A percentile compares a stretch with the other conserved stretches of the same genome.
Evolutionary conservation across 2,888 invertebrate genomes (phyloP).

Genomic region (Digitonthophagus gazella): DNA sequence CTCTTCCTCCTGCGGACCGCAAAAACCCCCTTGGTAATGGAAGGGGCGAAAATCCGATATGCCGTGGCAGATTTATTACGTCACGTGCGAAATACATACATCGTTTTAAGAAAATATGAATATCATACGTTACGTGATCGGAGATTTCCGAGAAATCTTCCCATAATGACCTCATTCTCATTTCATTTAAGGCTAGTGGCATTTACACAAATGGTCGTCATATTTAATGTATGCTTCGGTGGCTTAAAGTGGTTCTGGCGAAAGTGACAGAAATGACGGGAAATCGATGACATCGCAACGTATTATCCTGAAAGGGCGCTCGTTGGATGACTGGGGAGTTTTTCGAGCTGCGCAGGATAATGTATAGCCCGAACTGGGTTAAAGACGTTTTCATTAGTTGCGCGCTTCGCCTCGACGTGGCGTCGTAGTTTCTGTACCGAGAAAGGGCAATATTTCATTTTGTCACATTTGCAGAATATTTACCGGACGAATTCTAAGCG

Average conservation of each 20-base stretch:
- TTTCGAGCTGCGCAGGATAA: not conserved
- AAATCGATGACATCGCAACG: constrained; percentile 25
- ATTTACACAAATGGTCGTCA: constrained; percentile 30
- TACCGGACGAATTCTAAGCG: not conserved
- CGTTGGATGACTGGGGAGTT: constrained; percentile 1
- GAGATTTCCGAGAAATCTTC: not conserved
- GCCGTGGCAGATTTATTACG: constrained; percentile 21
- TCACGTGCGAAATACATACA: constrained; percentile 26
- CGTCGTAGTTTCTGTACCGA: not conserved
- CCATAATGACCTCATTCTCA: not conserved
- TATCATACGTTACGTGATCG: constrained; percentile 26
- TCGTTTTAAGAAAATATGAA: constrained; percentile 27
- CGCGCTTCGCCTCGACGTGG: not conserved
- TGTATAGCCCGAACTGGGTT: constrained; percentile 15
- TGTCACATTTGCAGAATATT: not conserved
- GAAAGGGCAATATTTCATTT: not conserved
- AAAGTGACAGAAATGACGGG: constrained; percentile 18
- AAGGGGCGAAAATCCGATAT: constrained; percentile 11
- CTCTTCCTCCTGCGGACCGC: constrained; percentile 1
- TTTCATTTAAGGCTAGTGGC: not conserved
- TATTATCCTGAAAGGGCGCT: not conserved
- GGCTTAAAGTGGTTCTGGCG: not conserved
- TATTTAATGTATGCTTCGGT: constrained; percentile 23
- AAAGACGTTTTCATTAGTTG: constrained; percentile 11
- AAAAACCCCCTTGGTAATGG: not conserved